Evolutionary conservation across 2,797 vertebrate genomes (phyloP).

Genomic region (Sebastiscus tertius): DNA sequence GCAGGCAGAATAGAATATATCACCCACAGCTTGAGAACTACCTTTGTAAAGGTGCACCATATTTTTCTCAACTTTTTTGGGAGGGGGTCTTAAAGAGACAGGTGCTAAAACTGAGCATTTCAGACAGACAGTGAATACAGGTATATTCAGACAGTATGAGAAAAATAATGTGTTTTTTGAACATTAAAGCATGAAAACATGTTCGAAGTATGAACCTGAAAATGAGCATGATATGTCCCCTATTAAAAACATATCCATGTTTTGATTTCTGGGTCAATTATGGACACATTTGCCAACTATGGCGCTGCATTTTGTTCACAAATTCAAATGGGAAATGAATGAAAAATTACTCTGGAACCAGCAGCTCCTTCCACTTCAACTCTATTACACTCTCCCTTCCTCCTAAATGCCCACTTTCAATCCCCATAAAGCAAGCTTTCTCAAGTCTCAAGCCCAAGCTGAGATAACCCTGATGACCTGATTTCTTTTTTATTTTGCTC

Average conservation of each 20-base stretch:
- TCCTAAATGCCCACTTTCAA: neutral
- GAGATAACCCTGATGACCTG: neutral
- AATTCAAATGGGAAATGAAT: neutral
- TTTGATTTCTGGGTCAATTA: neutral
- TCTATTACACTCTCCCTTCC: neutral
- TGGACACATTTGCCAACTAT: neutral
- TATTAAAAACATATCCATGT: neutral
- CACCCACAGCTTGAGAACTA: too few species aligned
- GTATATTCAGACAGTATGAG: too few species aligned
- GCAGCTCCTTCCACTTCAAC: neutral
- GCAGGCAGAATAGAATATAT: too few species aligned
- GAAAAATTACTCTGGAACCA: neutral
- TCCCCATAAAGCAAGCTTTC: neutral
- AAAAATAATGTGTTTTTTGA: too few species aligned
- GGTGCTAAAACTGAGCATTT: too few species aligned
- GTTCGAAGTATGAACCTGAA: too few species aligned
- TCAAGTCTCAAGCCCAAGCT: neutral
- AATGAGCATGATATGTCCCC: too few species aligned
- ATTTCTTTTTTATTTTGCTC: neutral
- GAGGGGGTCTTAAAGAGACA: too few species aligned
- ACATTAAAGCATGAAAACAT: too few species aligned
- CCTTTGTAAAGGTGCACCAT: too few species aligned
- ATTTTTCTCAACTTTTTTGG: too few species aligned
- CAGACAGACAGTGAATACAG: too few species aligned
- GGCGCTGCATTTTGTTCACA: neutral